Base-by-base conservation (phyloP, 2,888 invertebrate species). In the Seladonia tumulorum region DNA sequence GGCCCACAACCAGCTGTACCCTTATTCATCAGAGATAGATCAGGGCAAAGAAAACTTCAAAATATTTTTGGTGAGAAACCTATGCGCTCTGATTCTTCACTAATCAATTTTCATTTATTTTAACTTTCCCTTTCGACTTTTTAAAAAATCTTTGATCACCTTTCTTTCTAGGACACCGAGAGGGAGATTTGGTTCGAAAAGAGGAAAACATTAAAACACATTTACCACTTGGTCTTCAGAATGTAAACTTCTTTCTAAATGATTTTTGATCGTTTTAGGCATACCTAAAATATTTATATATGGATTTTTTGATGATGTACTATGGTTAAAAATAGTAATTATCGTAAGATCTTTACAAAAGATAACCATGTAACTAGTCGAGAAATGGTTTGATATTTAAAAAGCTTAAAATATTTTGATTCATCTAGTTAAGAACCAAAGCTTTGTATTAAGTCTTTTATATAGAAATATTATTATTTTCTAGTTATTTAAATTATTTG, bases 1-100 rank as follows among this genome's bases (percentile, higher is more conserved):
- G 98, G 97, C 0, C 95, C 96, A 0, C 95, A 97, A 79, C 98
- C 98, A 0, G 92, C 96, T 0, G 97, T 98, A 10, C 98, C 98
- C 0, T 95, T 97, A 85, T 97, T 97, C 94, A 95, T 98, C 86
- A 95, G 97, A 82, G 49, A 66, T 22, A 83, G 66, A 63, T 87
- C 83, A 16, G 81, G 49, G 8, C 79, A 91, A 81, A 72, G 79
- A 83, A 92, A 92, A 76, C 79, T 92, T 22, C 73, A 81, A 78
- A 73, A 85, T 60, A 76, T 72, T 57, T 42, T 89, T 53, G 91
- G 92, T 93, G 88, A 86, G 77, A 10, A 14, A 18, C 16, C 22
- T 42, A 42, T 42, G 12, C 4, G 42, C 5, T 68, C 12, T n/a
- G 29, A 63, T 29, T 18, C 16, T 29, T 7, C 29, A 63, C 29